Evolutionary conservation across 2,797 vertebrate genomes (phyloP).

Genomic region (Moxostoma hubbsi): DNA sequence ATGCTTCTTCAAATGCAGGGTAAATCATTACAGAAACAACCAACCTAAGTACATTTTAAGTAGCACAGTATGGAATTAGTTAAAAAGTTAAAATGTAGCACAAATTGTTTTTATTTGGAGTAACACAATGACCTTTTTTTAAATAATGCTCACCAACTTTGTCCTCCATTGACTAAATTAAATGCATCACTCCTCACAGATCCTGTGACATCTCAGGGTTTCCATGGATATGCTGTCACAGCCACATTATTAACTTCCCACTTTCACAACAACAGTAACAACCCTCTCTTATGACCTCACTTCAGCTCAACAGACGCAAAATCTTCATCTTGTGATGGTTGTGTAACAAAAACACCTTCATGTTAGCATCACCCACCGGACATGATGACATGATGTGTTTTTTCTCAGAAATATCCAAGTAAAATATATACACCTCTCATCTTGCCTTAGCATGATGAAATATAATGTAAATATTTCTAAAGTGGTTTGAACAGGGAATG

Average conservation of each 20-base stretch:
- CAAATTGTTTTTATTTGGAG: neutral
- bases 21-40: slow-evolving; percentile 12
- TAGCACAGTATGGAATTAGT: neutral
- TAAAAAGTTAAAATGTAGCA: neutral
- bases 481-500: neutral
- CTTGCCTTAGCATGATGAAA: neutral
- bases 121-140: neutral
- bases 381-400: slow-evolving; percentile 17
- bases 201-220: slow-evolving; percentile 38
- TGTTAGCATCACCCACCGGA: slow-evolving; percentile 19
- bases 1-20: neutral
- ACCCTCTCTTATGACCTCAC: slow-evolving; percentile 40
- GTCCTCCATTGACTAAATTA: slow-evolving; percentile 39
- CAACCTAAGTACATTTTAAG: slow-evolving; percentile 15
- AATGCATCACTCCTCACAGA: slow-evolving; percentile 11
- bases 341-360: slow-evolving; percentile 22
- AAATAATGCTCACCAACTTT: slow-evolving; percentile 12
- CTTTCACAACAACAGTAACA: slow-evolving; percentile 34
- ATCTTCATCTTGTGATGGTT: slow-evolving; percentile 29
- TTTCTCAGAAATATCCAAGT: slow-evolving; percentile 19
- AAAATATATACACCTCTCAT: slow-evolving; percentile 27
- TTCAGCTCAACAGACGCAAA: slow-evolving; percentile 28
- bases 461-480: too few species aligned
- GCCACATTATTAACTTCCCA: slow-evolving; percentile 46
- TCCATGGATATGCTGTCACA: slow-evolving; percentile 45